A percentile compares a stretch with the other conserved stretches of the same genome.
Conservation (phyloP, 2,797 vertebrate genomes). For the Oryzias dopingdopingensis region DNA sequence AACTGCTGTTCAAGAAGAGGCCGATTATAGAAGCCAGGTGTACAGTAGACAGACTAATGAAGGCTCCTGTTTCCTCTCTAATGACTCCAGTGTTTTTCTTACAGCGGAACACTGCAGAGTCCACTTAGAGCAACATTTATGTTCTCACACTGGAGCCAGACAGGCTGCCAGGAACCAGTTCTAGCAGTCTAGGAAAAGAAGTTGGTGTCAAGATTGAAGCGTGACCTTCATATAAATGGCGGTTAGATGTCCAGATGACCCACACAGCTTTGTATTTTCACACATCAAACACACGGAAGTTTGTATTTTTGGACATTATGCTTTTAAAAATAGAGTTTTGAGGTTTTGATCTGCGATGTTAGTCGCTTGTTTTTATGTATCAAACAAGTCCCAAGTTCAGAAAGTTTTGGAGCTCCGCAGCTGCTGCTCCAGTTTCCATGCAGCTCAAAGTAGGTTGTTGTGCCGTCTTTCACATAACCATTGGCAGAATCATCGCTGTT, state of each 20-base stretch:
- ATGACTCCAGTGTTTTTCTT: constrained; percentile 61
- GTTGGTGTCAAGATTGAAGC: not conserved
- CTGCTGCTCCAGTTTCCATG: not conserved
- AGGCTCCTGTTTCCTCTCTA: constrained; percentile 69
- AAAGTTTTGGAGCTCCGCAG: not conserved
- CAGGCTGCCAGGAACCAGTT: constrained; percentile 15
- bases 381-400: too few relatives aligned
- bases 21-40: constrained; percentile 72
- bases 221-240: constrained; percentile 4
- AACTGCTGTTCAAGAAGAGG: constrained; percentile 42
- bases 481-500: constrained; percentile 19
- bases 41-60: constrained; percentile 71
- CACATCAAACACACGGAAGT: too few relatives aligned
- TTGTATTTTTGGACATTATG: too few relatives aligned
- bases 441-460: not conserved
- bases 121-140: constrained; percentile 25
- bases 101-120: constrained; percentile 28
- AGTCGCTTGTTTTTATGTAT: too few relatives aligned
- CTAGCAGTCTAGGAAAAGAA: constrained; percentile 16
- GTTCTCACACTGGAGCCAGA: constrained; percentile 43
- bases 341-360: too few relatives aligned
- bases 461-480: constrained; percentile 16
- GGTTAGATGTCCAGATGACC: not conserved
- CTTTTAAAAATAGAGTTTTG: too few relatives aligned
- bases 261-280: too few relatives aligned